Evolutionary conservation across 2,113 vertebrate genomes (phyloP).

Genomic region (Crotalus helleri): DNA sequence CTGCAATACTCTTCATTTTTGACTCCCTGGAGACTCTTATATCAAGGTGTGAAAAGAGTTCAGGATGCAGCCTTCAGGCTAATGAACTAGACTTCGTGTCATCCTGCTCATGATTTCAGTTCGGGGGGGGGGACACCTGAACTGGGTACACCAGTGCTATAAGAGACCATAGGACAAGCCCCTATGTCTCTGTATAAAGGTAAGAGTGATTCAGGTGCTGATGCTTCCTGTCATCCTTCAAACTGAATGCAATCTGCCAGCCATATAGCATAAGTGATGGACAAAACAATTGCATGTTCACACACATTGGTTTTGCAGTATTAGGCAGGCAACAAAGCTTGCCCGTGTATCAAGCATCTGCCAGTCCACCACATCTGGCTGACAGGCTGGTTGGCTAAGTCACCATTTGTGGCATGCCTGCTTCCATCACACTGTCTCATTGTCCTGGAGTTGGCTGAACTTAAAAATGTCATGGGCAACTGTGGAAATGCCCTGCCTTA

Average conservation of each 20-base stretch:
- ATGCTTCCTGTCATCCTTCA: neutral
- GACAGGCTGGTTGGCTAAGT: neutral
- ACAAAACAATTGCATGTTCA: neutral
- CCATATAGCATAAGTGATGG: neutral
- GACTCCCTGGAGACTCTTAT: neutral
- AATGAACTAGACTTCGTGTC: neutral
- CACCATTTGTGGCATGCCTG: neutral
- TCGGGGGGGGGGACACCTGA: neutral
- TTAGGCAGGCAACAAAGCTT: neutral
- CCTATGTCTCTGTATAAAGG: neutral
- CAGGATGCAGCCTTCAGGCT: neutral
- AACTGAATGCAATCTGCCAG: neutral
- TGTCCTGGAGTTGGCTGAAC: neutral
- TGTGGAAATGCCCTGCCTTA: neutral
- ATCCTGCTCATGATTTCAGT: neutral
- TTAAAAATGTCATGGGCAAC: neutral
- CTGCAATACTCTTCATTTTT: neutral
- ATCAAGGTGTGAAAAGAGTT: neutral
- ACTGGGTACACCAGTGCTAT: neutral
- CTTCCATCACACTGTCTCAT: neutral
- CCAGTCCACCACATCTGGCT: neutral
- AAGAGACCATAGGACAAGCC: neutral
- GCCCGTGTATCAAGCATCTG: neutral
- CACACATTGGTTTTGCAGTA: neutral
- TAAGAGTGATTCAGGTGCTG: neutral